These are phyloP conservation scores for Chrysina gloriosa DNA, from an alignment of 2,888 invertebrate genomes.

Conservation along the genomic window DNA sequence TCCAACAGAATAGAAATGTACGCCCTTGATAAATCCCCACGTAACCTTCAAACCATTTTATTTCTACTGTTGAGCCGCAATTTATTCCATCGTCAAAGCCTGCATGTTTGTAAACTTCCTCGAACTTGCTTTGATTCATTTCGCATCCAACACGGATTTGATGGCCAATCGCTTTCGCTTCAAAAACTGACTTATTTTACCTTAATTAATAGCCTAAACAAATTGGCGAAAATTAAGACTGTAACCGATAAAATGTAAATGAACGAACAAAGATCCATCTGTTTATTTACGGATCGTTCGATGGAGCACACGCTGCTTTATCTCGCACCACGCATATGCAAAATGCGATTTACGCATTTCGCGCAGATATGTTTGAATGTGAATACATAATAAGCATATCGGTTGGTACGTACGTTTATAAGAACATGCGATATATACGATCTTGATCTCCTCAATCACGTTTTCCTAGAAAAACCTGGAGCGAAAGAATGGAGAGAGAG, in stretches of 20 bases:
- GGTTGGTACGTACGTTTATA: not conserved
- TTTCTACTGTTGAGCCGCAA: not conserved
- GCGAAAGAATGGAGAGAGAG: slow-evolving; percentile 11
- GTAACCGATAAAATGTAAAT: slow-evolving; percentile 6
- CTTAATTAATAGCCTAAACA: not conserved
- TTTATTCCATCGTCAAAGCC: not conserved
- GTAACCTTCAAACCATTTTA: not conserved
- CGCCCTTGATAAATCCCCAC: not conserved
- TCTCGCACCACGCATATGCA: not conserved
- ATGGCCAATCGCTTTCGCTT: not conserved
- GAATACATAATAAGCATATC: not conserved
- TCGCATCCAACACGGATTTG: not conserved
- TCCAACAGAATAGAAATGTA: not conserved
- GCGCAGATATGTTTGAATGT: too few relatives aligned
- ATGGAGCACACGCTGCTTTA: not conserved
- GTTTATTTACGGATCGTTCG: not conserved
- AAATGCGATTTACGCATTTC: not conserved
- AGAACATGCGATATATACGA: not conserved
- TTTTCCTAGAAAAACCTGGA: slow-evolving; percentile 28
- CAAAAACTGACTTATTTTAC: not conserved
- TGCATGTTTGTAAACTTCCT: too few relatives aligned
- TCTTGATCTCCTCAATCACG: slow-evolving; percentile 29
- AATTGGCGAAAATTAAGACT: not conserved
- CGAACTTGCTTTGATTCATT: too few relatives aligned
- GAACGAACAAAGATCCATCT: not conserved